Conservation (phyloP, 2,888 invertebrate genomes). For the Dryococelus australis region DNA sequence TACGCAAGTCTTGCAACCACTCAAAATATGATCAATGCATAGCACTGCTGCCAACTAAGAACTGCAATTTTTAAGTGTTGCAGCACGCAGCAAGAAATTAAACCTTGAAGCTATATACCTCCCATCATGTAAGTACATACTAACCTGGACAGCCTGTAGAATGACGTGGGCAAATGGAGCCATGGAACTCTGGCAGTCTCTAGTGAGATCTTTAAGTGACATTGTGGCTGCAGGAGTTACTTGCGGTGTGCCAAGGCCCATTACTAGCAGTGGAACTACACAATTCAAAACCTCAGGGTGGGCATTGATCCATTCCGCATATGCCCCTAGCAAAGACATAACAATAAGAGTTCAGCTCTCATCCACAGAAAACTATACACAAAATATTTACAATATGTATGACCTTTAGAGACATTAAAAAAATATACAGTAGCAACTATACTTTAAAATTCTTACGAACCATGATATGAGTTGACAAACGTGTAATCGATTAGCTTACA, state of each 20-base stretch:
- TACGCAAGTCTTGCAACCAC: too few relatives aligned
- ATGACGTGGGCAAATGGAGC: slow-evolving; percentile 79
- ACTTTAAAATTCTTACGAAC: too few relatives aligned
- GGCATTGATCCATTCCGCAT: slow-evolving; percentile 84
- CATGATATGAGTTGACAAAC: too few relatives aligned
- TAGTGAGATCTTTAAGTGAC: slow-evolving; percentile 86
- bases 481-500: too few relatives aligned
- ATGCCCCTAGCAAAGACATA: slow-evolving; percentile 68
- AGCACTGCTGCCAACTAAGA: too few relatives aligned
- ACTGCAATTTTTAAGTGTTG: not conserved
- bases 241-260: slow-evolving; percentile 69
- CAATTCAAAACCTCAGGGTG: slow-evolving; percentile 72
- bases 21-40: too few relatives aligned
- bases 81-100: too few relatives aligned
- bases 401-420: too few relatives aligned
- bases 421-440: too few relatives aligned
- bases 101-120: too few relatives aligned
- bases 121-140: not conserved
- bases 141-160: slow-evolving; percentile 72
- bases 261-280: slow-evolving; percentile 72
- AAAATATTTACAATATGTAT: too few relatives aligned
- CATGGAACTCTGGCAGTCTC: slow-evolving; percentile 80
- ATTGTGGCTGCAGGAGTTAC: slow-evolving; percentile 84
- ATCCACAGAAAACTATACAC: not conserved
- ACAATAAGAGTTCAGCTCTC: not conserved